Base-by-base conservation (phyloP, 2,888 invertebrate genomes). In the Formica aserva region DNA sequence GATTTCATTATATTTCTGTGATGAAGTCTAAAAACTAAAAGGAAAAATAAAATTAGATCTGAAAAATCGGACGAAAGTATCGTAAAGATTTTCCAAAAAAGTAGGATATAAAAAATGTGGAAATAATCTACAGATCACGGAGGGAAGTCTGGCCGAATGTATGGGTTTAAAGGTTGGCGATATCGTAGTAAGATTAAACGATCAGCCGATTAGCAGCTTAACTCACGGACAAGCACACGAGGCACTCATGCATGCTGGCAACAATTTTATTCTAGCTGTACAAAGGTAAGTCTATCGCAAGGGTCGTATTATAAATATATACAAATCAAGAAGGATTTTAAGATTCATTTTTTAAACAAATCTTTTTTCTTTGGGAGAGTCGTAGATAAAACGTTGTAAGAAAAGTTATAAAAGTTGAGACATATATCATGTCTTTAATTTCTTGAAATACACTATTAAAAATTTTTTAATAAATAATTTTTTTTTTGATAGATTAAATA, bases 161-260 rank as follows among this genome's bases (percentile, higher is more conserved):
- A 97, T 97, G 84, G 99, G 98, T 0, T 95, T 99, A 35, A 96
- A 96, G 92, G 96, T 97, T 18, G 98, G 98, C n/a, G 99, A 99
- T 95, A 95, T 97, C 55, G 96, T 99, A 87, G 96, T 98, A 55
- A 96, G 96, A 88, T 97, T 99, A 88, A 97, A 97, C 93, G 97
- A 97, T 84, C 95, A 95, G 55, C 95, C 96, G 67, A 96, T 97
- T 11, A 96, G 96, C 75, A 95, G 96, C 62, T 95, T 98, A 94
- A 96, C 97, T 13, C 98, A 98, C 93, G 97, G 97, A 62, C 97
- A 97, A 90, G 98, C 98, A 1, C 97, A 98, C 93, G 96, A 97
- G 88, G 95, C 96, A 81, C 97, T 98, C 85, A 95, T 96, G 71
- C 95, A 96, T 77, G 97, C 97, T 38, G 97, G 97, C 72, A 97